phyloP scores from a whole-genome alignment of 2,797 vertebrate genomes.

The Graptemys geographica region DNA sequence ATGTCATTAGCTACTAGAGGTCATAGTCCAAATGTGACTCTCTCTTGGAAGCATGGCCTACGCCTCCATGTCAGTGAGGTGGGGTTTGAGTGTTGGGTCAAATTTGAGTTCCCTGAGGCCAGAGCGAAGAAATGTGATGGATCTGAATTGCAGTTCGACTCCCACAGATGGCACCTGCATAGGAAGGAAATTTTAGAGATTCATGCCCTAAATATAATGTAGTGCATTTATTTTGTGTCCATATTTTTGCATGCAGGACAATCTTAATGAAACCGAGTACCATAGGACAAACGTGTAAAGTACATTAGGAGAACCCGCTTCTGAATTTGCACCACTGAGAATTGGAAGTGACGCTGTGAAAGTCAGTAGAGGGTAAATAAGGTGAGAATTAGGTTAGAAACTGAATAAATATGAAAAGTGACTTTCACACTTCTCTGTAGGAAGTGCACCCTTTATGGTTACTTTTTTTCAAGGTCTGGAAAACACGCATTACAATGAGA shows the following conservation, averaged over 20 bases:
- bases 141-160: conserved; percentile 28
- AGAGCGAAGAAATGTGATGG: conserved; percentile 9
- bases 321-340: not conserved
- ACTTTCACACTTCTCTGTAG: not conserved
- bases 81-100: conserved; percentile 52
- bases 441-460: not conserved
- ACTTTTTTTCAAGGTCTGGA: not conserved
- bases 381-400: not conserved
- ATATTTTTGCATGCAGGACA: conserved; percentile 22
- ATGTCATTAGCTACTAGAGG: conserved; percentile 14
- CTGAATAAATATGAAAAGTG: conserved; percentile 15
- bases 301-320: not conserved
- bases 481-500: not conserved
- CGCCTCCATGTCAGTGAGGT: conserved; percentile 1
- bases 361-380: not conserved
- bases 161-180: conserved; percentile 66
- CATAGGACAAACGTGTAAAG: not conserved
- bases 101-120: conserved; percentile 20
- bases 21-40: conserved; percentile 3
- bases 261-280: not conserved
- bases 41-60: conserved; percentile 29
- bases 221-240: conserved; percentile 28
- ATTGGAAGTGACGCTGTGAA: not conserved
- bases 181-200: conserved; percentile 28
- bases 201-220: conserved; percentile 54